phyloP scores from a whole-genome alignment of 1,140 invertebrate species.

The Laupala kohalensis region DNA sequence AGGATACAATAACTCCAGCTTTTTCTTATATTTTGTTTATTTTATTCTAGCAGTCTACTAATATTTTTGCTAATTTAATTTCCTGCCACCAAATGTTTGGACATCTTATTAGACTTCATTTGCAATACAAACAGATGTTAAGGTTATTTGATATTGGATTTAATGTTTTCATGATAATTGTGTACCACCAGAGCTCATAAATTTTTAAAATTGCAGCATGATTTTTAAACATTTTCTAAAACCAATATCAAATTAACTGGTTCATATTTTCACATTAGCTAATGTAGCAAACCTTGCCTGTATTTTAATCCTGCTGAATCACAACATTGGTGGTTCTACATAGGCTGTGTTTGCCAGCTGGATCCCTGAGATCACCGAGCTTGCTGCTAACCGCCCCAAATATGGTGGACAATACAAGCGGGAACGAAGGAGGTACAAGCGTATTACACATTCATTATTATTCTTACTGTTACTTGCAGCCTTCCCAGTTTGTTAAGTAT shows the following conservation, averaged over 20 bases:
- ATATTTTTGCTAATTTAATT: no score
- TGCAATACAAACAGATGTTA: no score
- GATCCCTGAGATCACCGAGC: slow-evolving; percentile 98
- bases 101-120: no score
- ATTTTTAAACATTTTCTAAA: no score
- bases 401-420: slow-evolving; percentile 96
- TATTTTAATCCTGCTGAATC: not conserved
- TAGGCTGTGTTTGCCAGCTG: slow-evolving; percentile 98
- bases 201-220: no score
- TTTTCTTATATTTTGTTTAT: no score
- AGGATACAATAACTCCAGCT: no score
- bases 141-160: no score
- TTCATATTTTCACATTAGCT: not conserved
- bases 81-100: no score
- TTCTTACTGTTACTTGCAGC: slow-evolving; percentile 8
- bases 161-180: no score
- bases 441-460: not conserved
- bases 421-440: slow-evolving; percentile 83
- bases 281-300: not conserved
- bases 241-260: not conserved
- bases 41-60: no score
- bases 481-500: slow-evolving; percentile 7
- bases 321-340: slow-evolving; percentile 20
- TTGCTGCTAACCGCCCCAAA: slow-evolving; percentile 92
- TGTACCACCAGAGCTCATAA: no score